Percentiles rank a stretch among this genome's conserved stretches.
Evolutionary conservation across 2,113 vertebrate species (phyloP).

Genomic region (Serinus canaria): DNA sequence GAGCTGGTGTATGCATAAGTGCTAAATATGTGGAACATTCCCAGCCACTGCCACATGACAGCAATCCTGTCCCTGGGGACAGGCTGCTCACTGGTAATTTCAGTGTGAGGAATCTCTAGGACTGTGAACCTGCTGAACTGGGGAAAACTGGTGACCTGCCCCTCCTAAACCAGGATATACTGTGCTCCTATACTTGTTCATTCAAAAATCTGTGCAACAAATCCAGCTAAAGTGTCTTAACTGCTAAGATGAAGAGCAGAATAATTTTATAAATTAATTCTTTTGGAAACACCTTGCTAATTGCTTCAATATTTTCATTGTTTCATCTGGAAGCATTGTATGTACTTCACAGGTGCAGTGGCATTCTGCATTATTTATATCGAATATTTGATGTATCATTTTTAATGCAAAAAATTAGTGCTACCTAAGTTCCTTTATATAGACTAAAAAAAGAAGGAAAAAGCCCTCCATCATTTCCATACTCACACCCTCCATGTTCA

Average conservation of each 20-base stretch:
- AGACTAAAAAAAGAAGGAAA: not conserved
- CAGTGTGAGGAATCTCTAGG: not conserved
- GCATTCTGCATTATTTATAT: not conserved
- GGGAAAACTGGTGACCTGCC: not conserved
- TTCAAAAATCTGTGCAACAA: not conserved
- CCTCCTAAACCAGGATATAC: not conserved
- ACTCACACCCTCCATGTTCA: not conserved
- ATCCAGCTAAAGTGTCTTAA: not conserved
- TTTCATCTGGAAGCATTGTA: not conserved
- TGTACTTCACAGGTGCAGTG: not conserved
- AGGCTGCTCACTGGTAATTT: not conserved
- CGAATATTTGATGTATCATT: not conserved
- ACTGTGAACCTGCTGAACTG: not conserved
- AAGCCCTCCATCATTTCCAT: not conserved
- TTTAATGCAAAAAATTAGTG: not conserved
- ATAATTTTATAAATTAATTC: not conserved
- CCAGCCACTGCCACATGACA: not conserved
- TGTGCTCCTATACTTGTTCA: not conserved
- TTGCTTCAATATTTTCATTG: not conserved
- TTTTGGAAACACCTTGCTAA: not conserved
- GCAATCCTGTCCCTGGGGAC: not conserved
- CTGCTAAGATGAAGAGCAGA: not conserved
- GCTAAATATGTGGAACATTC: not conserved
- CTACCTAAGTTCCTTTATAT: not conserved
- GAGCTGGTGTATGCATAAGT: not conserved